phyloP scores from a whole-genome alignment of 2,888 invertebrate species.

The Agrypnus murinus region DNA sequence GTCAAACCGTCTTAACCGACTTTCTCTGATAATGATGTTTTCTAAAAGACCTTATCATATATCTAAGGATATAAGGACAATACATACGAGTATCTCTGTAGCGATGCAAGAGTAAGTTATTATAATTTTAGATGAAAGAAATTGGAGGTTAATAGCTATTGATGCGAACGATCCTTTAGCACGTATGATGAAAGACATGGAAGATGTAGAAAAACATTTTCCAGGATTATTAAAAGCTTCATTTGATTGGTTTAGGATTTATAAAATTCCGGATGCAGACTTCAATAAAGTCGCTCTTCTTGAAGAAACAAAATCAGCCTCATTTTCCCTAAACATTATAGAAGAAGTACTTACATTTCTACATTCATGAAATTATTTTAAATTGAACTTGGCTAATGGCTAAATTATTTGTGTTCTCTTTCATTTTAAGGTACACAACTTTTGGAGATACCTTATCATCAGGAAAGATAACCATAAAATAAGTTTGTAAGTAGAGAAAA shows the following conservation, averaged over 20 bases:
- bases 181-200: slow-evolving; percentile 86
- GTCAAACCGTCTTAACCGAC: no score
- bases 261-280: slow-evolving; percentile 99
- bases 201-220: slow-evolving; percentile 92
- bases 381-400: no score
- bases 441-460: slow-evolving; percentile 81
- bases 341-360: slow-evolving; percentile 77
- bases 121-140: slow-evolving; percentile 93
- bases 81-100: no score
- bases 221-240: slow-evolving; percentile 98
- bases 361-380: not conserved
- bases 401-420: no score
- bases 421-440: slow-evolving; percentile 75
- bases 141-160: slow-evolving; percentile 98
- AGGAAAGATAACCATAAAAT: slow-evolving; percentile 79
- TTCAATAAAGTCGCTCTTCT: slow-evolving; percentile 98
- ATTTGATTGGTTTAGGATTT: slow-evolving; percentile 98
- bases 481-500: slow-evolving; percentile 74
- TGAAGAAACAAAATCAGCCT: slow-evolving; percentile 92
- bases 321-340: slow-evolving; percentile 87
- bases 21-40: no score
- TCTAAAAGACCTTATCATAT: no score
- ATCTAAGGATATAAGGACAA: no score
- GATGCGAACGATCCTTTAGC: slow-evolving; percentile 95
- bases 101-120: no score